Conservation (phyloP, 1,140 invertebrate genomes). For the Sarcophaga bullata region DNA sequence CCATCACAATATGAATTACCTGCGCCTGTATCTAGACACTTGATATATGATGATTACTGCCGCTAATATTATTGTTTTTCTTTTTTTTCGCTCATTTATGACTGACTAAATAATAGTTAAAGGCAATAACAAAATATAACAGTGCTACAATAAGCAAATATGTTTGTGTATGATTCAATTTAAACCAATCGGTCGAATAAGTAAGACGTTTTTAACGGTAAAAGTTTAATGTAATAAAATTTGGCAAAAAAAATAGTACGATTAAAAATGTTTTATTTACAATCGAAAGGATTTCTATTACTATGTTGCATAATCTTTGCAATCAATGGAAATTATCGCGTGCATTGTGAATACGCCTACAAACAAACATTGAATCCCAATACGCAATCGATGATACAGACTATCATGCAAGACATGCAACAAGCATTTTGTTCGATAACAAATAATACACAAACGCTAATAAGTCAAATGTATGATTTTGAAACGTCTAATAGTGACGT, state of each 20-base stretch:
- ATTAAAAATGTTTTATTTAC: constrained; percentile 10
- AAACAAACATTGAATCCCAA: constrained; percentile 42
- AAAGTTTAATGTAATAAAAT: neutral
- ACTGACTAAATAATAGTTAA: constrained; percentile 51
- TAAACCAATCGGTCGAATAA: constrained; percentile 56
- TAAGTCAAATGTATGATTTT: constrained; percentile 59
- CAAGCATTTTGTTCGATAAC: constrained; percentile 57
- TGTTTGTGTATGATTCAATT: constrained; percentile 42
- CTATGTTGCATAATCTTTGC: neutral
- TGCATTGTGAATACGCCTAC: constrained; percentile 19
- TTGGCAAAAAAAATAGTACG: constrained; percentile 45
- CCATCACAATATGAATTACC: too few relatives aligned
- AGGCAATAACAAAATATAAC: constrained; percentile 28
- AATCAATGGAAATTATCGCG: neutral
- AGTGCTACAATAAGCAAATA: constrained; percentile 46
- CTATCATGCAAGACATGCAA: constrained; percentile 54
- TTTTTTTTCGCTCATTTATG: constrained; percentile 12
- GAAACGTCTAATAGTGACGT: constrained; percentile 46
- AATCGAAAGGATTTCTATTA: neutral
- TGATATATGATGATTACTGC: neutral
- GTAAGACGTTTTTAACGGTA: constrained; percentile 44
- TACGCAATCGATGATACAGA: constrained; percentile 7
- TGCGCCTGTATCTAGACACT: neutral
- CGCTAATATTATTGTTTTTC: neutral
- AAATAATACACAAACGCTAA: constrained; percentile 57